Percentiles rank a stretch among this genome's conserved stretches.
phyloP scores from a whole-genome alignment of 2,113 vertebrate genomes.

The Mesoclemmys tuberculata region DNA sequence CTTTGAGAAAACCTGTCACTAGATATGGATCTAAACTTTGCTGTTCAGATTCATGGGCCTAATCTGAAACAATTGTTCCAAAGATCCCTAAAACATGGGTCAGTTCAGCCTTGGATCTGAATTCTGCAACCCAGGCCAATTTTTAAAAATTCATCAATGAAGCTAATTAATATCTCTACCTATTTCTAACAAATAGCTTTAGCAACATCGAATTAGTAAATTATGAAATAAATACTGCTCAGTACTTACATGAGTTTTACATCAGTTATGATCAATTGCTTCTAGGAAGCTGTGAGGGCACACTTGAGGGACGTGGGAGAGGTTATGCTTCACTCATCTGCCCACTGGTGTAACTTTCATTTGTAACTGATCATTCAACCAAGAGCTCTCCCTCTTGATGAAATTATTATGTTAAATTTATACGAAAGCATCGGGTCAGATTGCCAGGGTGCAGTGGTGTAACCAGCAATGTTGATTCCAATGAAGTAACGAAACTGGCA shows the following conservation, averaged over 20 bases:
- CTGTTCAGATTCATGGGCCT: background rate
- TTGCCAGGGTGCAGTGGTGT: background rate
- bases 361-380: conserved; percentile 3
- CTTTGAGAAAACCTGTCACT: background rate
- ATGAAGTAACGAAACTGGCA: background rate
- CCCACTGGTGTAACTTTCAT: background rate
- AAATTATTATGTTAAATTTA: background rate
- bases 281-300: background rate
- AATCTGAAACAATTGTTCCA: background rate
- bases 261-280: conserved; percentile 47
- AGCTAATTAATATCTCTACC: background rate
- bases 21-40: background rate
- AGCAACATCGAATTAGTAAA: background rate
- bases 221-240: conserved; percentile 23
- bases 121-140: background rate
- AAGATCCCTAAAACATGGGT: background rate
- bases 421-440: background rate
- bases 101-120: background rate
- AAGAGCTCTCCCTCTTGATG: background rate
- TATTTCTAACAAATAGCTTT: background rate
- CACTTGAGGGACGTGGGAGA: background rate
- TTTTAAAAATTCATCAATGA: background rate
- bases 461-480: background rate
- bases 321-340: background rate
- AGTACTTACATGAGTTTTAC: background rate